Percentiles rank a stretch among this genome's conserved stretches.
Evolutionary conservation across 1,140 invertebrate species (phyloP).

Genomic region (Plectus sambesii): DNA sequence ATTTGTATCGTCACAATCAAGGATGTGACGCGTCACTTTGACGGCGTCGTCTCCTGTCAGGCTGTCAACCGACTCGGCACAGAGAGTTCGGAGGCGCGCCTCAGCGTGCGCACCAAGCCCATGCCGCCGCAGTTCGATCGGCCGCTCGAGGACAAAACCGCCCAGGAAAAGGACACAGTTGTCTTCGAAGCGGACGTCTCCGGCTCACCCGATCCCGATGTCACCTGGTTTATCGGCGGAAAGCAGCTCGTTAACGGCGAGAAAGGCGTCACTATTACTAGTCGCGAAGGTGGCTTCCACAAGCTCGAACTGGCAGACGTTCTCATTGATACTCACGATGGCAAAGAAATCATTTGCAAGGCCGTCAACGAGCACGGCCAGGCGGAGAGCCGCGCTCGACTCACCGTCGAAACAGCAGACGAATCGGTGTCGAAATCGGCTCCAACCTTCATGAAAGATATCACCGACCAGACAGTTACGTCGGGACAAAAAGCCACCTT

Average conservation of each 20-base stretch:
- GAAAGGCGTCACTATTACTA: constrained; percentile 37
- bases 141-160: constrained; percentile 38
- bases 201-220: constrained; percentile 45
- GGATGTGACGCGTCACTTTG: constrained; percentile 43
- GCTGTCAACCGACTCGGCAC: constrained; percentile 37
- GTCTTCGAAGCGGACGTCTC: constrained; percentile 43
- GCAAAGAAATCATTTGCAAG: constrained; percentile 34
- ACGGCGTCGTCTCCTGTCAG: constrained; percentile 43
- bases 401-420: constrained; percentile 39
- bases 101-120: constrained; percentile 37
- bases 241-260: constrained; percentile 20
- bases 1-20: constrained; percentile 45
- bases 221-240: too few relatives aligned
- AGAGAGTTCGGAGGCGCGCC: constrained; percentile 34
- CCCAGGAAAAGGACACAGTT: constrained; percentile 31
- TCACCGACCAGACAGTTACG: constrained; percentile 45
- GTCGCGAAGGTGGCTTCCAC: constrained; percentile 36
- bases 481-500: constrained; percentile 37
- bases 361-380: constrained; percentile 38
- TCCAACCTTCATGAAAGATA: constrained; percentile 44
- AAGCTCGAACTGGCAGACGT: constrained; percentile 29
- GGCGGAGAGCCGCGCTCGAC: constrained; percentile 36
- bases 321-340: constrained; percentile 35
- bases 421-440: constrained; percentile 39
- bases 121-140: constrained; percentile 36